Evolutionary conservation across 2,113 vertebrate species (phyloP), one percentile per base, ranked within the genome.

Genomic region (Rhinoptilus africanus): DNA sequence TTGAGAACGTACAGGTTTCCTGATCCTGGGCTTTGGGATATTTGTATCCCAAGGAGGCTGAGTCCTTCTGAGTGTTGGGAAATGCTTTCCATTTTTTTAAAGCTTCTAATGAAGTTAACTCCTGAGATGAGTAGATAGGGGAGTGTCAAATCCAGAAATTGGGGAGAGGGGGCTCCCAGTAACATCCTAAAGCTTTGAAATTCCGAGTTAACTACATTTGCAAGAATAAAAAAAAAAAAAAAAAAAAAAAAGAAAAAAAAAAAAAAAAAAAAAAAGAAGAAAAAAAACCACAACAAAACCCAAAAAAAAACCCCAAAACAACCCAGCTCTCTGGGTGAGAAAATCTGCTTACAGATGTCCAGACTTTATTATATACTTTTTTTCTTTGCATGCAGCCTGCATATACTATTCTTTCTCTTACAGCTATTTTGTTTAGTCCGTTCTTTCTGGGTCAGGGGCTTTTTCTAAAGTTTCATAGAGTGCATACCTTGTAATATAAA

Each of bases 401-500:
- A 2, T 56, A 51, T 39, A 41, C 26, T 9, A 4, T 81, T 51
- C 22, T 74, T 83, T 90, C 37, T 91, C 43, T 68, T 56, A 90
- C 43, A 67, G 59, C 26, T 83, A 1, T 88, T 92, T 75, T 64
- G 34, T 83, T 90, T 63, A 80, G 88, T 53, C 5, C 22, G 14
- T 28, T 86, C 34, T 77, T 88, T 84, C 32, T 41, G 32, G 41
- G 50, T 85, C 82, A 80, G 63, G 50, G 54, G 37, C 59, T 74
- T 93, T 97, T 93, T 51, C 27, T 91, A 34, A 74, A 57, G 47
- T 95, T 93, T 74, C 62, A 56, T 71, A 56, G 76, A 72, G 71
- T 86, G 30, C 35, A 18, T 86, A 37, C 8, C 26, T 74, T 81
- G 54, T 43, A 67, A 59, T 59, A 91, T 8, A 59, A 80, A 60